phyloP scores from a whole-genome alignment of 2,888 invertebrate species.

The Hydropsyche betteni region DNA sequence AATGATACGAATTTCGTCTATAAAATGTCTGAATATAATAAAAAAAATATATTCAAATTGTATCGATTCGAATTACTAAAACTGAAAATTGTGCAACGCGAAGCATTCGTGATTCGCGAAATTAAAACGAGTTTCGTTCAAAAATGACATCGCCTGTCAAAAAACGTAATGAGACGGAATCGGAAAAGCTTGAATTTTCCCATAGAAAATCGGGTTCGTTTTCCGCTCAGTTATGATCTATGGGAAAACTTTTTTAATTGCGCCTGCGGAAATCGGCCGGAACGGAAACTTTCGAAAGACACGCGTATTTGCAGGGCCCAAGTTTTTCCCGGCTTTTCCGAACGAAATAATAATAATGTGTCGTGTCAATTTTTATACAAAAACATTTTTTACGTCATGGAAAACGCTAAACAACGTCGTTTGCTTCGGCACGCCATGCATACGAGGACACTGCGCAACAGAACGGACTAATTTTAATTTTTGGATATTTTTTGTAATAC shows the following conservation, averaged over 20 bases:
- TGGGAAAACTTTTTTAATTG: slow-evolving; percentile 36
- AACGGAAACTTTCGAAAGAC: slow-evolving; percentile 25
- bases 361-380: slow-evolving; percentile 31
- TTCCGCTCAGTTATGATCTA: slow-evolving; percentile 11
- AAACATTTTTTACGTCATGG: slow-evolving; percentile 36
- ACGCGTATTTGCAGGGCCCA: slow-evolving; percentile 5
- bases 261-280: background rate
- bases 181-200: too few species aligned
- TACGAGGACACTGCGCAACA: background rate
- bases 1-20: background rate
- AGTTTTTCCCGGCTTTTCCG: slow-evolving; percentile 10
- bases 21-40: too few species aligned
- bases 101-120: too few species aligned
- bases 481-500: background rate
- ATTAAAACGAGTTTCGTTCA: too few species aligned
- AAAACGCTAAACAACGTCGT: slow-evolving; percentile 33
- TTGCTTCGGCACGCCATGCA: slow-evolving; percentile 37
- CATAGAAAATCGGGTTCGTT: background rate
- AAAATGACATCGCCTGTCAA: too few species aligned
- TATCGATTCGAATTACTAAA: too few species aligned
- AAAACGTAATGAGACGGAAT: too few species aligned
- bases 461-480: background rate
- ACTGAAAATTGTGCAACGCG: too few species aligned
- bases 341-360: slow-evolving; percentile 18
- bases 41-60: too few species aligned